These are phyloP conservation scores for Cyprinodon brontotheroides DNA, from an alignment of 2,113 vertebrate species.

Conservation along the genomic window DNA sequence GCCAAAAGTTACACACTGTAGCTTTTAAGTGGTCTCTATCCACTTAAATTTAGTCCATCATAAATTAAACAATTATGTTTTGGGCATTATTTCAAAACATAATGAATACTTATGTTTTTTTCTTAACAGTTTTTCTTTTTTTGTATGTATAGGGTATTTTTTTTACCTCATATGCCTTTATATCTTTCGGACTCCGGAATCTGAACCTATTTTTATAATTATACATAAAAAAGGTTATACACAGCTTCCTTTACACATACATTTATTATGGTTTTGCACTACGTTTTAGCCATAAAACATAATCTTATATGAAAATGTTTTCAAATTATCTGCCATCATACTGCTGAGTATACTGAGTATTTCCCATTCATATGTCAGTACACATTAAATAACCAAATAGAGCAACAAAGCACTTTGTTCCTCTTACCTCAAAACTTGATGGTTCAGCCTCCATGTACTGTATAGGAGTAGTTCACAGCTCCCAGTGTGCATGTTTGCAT, in stretches of 20 bases:
- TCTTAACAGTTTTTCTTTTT: not conserved
- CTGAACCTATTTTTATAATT: not conserved
- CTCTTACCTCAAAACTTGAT: too few relatives aligned
- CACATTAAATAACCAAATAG: not conserved
- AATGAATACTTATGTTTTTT: not conserved
- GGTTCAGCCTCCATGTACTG: not conserved
- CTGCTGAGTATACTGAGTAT: not conserved
- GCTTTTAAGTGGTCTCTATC: too few relatives aligned
- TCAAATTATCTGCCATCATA: not conserved
- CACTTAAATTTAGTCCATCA: too few relatives aligned
- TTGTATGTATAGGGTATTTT: too few relatives aligned
- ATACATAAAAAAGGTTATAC: not conserved
- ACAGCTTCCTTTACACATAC: not conserved
- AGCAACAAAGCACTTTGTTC: not conserved
- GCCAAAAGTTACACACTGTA: too few relatives aligned
- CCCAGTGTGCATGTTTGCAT: slow-evolving; percentile 6
- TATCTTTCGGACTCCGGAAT: not conserved
- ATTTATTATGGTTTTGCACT: not conserved
- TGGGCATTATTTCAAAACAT: too few relatives aligned
- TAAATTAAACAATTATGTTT: too few relatives aligned
- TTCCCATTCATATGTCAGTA: not conserved
- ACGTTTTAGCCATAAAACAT: not conserved
- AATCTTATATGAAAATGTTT: not conserved
- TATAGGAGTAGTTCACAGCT: not conserved
- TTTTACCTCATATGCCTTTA: too few relatives aligned